Evolutionary conservation across 2,888 invertebrate genomes (phyloP).

Genomic region (Chrysina gloriosa): DNA sequence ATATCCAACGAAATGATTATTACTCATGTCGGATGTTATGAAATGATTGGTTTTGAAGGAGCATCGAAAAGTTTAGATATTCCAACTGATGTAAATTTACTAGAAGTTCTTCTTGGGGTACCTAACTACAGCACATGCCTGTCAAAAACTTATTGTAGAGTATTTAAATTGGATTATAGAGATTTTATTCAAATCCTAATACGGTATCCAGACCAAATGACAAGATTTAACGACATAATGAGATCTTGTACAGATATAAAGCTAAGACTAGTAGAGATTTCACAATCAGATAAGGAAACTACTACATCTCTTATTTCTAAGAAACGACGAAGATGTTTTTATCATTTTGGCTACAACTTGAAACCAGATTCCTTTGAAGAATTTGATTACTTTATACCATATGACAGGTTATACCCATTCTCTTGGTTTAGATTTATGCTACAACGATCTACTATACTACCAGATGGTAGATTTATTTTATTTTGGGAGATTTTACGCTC

Average conservation of each 20-base stretch:
- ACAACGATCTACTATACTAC: constrained; percentile 45
- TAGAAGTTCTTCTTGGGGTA: constrained; percentile 26
- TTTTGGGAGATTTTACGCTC: constrained; percentile 44
- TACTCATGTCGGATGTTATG: constrained; percentile 27
- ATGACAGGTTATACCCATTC: constrained; percentile 44
- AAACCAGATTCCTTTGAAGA: constrained; percentile 45
- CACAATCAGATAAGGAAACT: not conserved
- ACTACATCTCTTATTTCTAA: not conserved
- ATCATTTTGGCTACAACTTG: constrained; percentile 38
- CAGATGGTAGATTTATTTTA: constrained; percentile 45
- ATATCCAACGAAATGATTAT: constrained; percentile 36
- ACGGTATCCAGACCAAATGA: constrained; percentile 14
- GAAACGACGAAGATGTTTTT: not conserved
- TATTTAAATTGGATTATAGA: constrained; percentile 11
- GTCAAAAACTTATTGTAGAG: constrained; percentile 22
- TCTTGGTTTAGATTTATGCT: constrained; percentile 44
- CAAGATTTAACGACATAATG: constrained; percentile 16
- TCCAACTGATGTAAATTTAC: constrained; percentile 20
- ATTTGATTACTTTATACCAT: constrained; percentile 49
- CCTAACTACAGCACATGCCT: constrained; percentile 33
- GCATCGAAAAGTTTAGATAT: not conserved
- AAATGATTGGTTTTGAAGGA: constrained; percentile 16
- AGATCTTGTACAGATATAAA: constrained; percentile 26
- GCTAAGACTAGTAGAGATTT: not conserved
- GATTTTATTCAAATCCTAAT: constrained; percentile 23